Percentiles rank a stretch among this genome's conserved stretches.
These are phyloP conservation scores for Dromius quadrimaculatus DNA, from an alignment of 2,888 invertebrate species.

Conservation along the genomic window DNA sequence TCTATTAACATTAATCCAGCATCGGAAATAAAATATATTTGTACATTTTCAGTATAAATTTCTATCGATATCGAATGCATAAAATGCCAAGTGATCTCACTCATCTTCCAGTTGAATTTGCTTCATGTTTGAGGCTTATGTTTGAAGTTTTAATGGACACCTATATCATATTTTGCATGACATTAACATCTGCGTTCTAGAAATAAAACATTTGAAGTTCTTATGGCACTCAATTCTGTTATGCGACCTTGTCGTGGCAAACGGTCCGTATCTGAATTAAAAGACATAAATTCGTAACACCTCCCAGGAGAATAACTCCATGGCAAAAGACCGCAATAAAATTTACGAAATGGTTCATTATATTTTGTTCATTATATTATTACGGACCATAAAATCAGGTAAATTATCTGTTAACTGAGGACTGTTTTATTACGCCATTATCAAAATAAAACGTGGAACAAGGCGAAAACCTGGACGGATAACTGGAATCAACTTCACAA, in stretches of 20 bases:
- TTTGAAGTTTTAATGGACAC: too few relatives aligned
- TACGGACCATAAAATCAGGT: conserved; percentile 50
- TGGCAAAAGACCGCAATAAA: conserved; percentile 39
- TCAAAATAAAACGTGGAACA: conserved; percentile 36
- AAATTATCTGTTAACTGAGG: conserved; percentile 49
- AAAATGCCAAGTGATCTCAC: too few relatives aligned
- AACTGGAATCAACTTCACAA: background rate
- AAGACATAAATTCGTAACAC: conserved; percentile 43
- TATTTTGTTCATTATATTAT: conserved; percentile 52
- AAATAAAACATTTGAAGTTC: background rate
- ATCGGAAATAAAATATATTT: too few relatives aligned
- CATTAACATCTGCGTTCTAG: background rate
- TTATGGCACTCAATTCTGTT: background rate
- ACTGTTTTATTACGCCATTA: conserved; percentile 35
- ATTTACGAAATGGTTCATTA: conserved; percentile 50
- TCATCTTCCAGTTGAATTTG: too few relatives aligned
- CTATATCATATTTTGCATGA: too few relatives aligned
- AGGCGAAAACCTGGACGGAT: background rate
- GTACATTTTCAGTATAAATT: too few relatives aligned
- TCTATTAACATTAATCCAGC: too few relatives aligned
- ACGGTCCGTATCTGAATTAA: conserved; percentile 41
- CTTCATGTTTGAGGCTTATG: too few relatives aligned
- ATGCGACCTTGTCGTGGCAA: conserved; percentile 27
- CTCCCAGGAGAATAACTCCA: conserved; percentile 30
- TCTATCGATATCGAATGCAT: too few relatives aligned